Base-by-base conservation (phyloP, 1,140 invertebrate species). In the Ruditapes philippinarum region DNA sequence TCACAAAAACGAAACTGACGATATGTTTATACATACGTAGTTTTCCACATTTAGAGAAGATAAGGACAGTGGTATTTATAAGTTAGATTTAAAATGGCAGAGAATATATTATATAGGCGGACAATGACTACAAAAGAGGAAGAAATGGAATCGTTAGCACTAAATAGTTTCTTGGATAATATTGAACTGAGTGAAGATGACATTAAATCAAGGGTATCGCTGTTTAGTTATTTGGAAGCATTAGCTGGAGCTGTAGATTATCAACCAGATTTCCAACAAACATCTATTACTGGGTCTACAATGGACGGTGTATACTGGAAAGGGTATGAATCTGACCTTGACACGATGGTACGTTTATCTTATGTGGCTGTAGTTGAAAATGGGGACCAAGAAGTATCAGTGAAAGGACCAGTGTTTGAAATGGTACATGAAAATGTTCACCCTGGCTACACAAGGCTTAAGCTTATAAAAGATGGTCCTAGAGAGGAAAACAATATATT, bases 261-360 rank as follows among this genome's bases (percentile, higher is more conserved):
- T n/a, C 57, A 62, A n/a, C 57, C 57, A 62, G 57, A 62, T 25
- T 62, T 62, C 14, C 57, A 62, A 28, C n/a, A 62, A 62, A 62
- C 57, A 7, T n/a, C 57, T 9, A 62, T 62, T n/a, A 62, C 57
- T 25, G 57, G 57, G 28, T 28, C n/a, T 62, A 62, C 57, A 62
- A 62, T 62, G 57, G 57, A 62, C 28, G 57, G 57, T n/a, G 25
- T 62, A 5, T 62, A 28, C 25, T 62, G 57, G 57, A 62, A 62
- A 62, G 57, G 57, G n/a, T 62, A 62, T n/a, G 25, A 28, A 14
- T 62, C 57, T 28, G 57, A 62, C 57, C 57, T 62, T 62, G 57
- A 62, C 57, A 62, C 57, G 14, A 62, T 62, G 57, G 57, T 28
- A 7, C 57, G 28, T 62, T 28, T 62, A 25, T 62, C 57, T 28